These are phyloP conservation scores for Halichoeres trimaculatus DNA, from an alignment of 2,113 vertebrate genomes.

Conservation along the genomic window DNA sequence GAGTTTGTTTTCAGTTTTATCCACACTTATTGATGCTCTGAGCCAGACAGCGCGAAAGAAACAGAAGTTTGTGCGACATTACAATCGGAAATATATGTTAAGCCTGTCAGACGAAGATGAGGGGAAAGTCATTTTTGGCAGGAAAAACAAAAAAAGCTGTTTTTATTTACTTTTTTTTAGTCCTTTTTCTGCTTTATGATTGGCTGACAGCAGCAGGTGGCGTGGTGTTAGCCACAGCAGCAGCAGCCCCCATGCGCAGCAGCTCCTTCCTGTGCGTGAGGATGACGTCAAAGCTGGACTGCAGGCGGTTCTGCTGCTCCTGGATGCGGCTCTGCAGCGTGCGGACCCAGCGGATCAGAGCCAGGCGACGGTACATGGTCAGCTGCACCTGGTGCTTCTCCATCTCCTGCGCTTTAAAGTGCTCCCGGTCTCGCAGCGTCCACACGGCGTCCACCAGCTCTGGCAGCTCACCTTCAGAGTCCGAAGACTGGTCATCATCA, in stretches of 20 bases:
- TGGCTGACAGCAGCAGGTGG: constrained; percentile 78
- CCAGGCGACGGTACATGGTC: constrained; percentile 96
- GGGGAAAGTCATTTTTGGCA: neutral
- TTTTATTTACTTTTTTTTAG: constrained; percentile 16
- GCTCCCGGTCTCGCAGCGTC: constrained; percentile 91
- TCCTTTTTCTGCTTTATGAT: constrained; percentile 44
- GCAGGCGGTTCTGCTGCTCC: constrained; percentile 94
- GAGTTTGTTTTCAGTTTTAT: neutral
- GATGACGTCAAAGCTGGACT: constrained; percentile 96
- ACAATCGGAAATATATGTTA: constrained; percentile 29
- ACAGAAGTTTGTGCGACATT: neutral
- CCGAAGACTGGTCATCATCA: constrained; percentile 65
- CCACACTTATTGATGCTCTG: constrained; percentile 34
- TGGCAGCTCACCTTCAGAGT: constrained; percentile 79
- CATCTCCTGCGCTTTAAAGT: constrained; percentile 95
- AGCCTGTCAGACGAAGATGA: constrained; percentile 3
- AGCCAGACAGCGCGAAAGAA: constrained; percentile 3
- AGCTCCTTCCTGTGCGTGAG: constrained; percentile 95
- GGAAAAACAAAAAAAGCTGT: too few species aligned
- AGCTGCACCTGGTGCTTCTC: constrained; percentile 95
- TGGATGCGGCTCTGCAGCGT: constrained; percentile 89
- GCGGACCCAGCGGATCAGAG: constrained; percentile 94
- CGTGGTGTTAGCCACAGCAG: constrained; percentile 17
- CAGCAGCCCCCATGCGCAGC: constrained; percentile 83
- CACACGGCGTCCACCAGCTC: constrained; percentile 88